Percentiles rank a stretch among this genome's conserved stretches.
Conservation (phyloP, 2,113 vertebrate species). For the Antechinus flavipes region DNA sequence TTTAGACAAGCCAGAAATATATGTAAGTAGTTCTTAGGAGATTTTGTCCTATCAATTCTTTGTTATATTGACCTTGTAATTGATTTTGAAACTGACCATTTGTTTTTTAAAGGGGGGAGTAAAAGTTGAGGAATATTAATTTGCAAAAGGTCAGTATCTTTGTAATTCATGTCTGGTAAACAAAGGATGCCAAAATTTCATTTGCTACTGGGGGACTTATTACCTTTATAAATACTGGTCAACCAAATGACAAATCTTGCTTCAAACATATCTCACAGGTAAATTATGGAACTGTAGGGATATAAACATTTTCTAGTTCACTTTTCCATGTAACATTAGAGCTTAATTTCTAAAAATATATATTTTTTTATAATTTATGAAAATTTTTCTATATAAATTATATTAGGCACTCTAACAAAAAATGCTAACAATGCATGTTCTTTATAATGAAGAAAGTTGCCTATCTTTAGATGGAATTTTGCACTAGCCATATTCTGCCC, state of each 20-base stretch:
- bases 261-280: slow-evolving; percentile 2
- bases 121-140: slow-evolving; percentile 6
- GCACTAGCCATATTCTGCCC: background rate
- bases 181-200: background rate
- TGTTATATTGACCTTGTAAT: background rate
- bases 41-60: background rate
- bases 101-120: slow-evolving; percentile 1
- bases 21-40: slow-evolving; percentile 1
- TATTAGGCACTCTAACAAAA: slow-evolving; percentile 25
- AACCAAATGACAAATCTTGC: background rate
- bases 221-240: slow-evolving; percentile 14
- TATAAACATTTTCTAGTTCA: background rate
- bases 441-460: slow-evolving; percentile 17
- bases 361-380: slow-evolving; percentile 4
- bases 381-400: slow-evolving; percentile 7
- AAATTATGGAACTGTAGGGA: background rate
- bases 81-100: slow-evolving; percentile 36
- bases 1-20: background rate
- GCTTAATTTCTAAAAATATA: slow-evolving; percentile 30
- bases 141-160: slow-evolving; percentile 32
- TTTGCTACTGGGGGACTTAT: background rate
- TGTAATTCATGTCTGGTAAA: slow-evolving; percentile 12
- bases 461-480: slow-evolving; percentile 33
- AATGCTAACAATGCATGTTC: background rate
- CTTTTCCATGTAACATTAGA: background rate